A percentile compares a stretch with the other conserved stretches of the same genome.
Evolutionary conservation across 1,140 invertebrate species (phyloP).

Genomic region (Conopomorpha cramerella): DNA sequence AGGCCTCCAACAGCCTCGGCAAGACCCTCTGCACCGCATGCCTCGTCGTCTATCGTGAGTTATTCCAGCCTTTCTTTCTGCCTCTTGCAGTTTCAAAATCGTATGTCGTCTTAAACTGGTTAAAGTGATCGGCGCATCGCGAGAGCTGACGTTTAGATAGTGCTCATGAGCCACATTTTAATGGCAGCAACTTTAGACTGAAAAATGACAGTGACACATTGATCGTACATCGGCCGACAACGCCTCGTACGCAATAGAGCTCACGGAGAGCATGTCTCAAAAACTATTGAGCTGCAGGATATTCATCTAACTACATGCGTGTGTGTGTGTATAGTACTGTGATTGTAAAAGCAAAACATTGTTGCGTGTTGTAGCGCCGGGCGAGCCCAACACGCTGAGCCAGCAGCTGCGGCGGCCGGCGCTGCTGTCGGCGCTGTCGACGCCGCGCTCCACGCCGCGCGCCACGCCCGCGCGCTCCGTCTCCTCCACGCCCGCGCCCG

Average conservation of each 20-base stretch:
- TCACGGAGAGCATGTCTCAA: not conserved
- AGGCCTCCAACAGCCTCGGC: constrained; percentile 80
- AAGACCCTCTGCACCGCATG: constrained; percentile 79
- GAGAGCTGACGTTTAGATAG: no score
- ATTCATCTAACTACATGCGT: not conserved
- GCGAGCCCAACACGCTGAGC: constrained; percentile 78
- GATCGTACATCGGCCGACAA: no score
- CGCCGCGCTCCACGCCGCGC: constrained; percentile 73
- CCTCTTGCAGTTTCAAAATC: not conserved
- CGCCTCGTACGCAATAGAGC: no score
- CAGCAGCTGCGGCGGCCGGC: constrained; percentile 68
- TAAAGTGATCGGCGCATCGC: no score
- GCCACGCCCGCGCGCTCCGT: constrained; percentile 71
- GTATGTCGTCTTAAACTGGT: no score
- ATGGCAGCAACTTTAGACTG: no score
- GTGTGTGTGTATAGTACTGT: not conserved
- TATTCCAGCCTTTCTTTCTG: constrained; percentile 2
- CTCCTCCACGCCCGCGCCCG: constrained; percentile 51
- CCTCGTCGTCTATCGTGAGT: constrained; percentile 78
- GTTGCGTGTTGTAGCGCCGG: constrained; percentile 65
- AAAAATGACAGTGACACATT: no score
- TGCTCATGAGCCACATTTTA: no score
- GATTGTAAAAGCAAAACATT: constrained; percentile 4
- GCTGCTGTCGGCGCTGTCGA: constrained; percentile 69
- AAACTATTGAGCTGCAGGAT: not conserved